These are phyloP conservation scores for Rhagium mordax DNA, from an alignment of 2,888 invertebrate species.

Conservation along the genomic window DNA sequence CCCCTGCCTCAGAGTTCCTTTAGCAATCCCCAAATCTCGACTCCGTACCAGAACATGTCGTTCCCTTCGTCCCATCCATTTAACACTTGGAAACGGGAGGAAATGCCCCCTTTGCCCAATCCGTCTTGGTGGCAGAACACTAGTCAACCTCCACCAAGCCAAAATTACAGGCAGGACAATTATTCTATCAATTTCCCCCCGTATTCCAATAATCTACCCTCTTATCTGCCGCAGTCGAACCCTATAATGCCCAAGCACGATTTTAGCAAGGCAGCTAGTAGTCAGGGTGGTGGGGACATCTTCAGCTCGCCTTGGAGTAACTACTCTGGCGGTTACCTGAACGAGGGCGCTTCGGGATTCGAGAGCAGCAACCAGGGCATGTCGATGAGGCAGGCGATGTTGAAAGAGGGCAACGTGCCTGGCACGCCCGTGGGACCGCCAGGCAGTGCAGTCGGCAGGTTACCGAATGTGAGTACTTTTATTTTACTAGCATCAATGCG, in stretches of 20 bases:
- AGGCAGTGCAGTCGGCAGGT: slow-evolving; percentile 32
- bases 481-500: no score
- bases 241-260: slow-evolving; percentile 39
- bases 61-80: slow-evolving; percentile 50
- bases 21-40: slow-evolving; percentile 25
- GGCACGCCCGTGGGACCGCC: slow-evolving; percentile 46
- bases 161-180: slow-evolving; percentile 35
- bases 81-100: slow-evolving; percentile 51
- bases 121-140: slow-evolving; percentile 47
- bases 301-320: slow-evolving; percentile 59
- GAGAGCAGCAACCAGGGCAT: slow-evolving; percentile 51
- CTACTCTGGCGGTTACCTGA: slow-evolving; percentile 40
- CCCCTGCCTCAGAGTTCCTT: slow-evolving; percentile 15
- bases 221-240: slow-evolving; percentile 38
- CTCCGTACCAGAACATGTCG: slow-evolving; percentile 47
- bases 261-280: slow-evolving; percentile 32
- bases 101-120: slow-evolving; percentile 37
- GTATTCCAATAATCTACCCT: slow-evolving; percentile 26
- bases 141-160: slow-evolving; percentile 35
- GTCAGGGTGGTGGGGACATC: slow-evolving; percentile 53
- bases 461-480: slow-evolving; percentile 44
- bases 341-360: slow-evolving; percentile 29
- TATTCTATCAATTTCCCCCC: slow-evolving; percentile 24
- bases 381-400: slow-evolving; percentile 67
- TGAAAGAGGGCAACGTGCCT: slow-evolving; percentile 64